phyloP scores from a whole-genome alignment of 1,140 invertebrate species.

The Diabrotica undecimpunctata region DNA sequence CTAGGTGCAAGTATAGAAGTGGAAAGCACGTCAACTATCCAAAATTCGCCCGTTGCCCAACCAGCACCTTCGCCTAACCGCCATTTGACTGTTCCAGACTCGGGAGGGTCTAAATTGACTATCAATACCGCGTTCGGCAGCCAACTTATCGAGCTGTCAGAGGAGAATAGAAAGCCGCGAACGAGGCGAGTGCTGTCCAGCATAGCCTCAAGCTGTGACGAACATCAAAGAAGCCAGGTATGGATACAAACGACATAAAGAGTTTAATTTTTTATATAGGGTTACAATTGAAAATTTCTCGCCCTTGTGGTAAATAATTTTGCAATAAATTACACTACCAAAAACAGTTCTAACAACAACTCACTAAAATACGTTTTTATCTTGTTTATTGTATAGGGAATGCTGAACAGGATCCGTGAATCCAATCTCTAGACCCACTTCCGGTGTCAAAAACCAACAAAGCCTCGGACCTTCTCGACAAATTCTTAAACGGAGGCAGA shows the following conservation, averaged over 20 bases:
- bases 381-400: conserved; percentile 11
- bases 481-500: conserved; percentile 17
- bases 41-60: conserved; percentile 42
- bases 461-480: conserved; percentile 25
- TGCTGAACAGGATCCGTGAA: conserved; percentile 47
- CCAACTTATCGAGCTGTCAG: conserved; percentile 44
- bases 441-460: conserved; percentile 37
- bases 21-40: conserved; percentile 44
- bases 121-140: conserved; percentile 50
- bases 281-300: too few relatives aligned
- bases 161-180: conserved; percentile 45
- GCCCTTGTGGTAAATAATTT: too few relatives aligned
- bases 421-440: conserved; percentile 53
- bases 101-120: conserved; percentile 49
- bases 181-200: conserved; percentile 50
- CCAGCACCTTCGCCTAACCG: conserved; percentile 32
- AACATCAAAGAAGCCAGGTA: conserved; percentile 48
- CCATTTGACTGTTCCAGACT: conserved; percentile 40
- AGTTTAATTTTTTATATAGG: too few relatives aligned
- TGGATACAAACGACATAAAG: too few relatives aligned
- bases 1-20: conserved; percentile 44
- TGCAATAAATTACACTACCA: too few relatives aligned
- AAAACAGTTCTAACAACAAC: too few relatives aligned
- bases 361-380: too few relatives aligned
- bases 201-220: conserved; percentile 54